Base-by-base conservation (phyloP, 1,140 invertebrate genomes). In the Stenopsyche tienmushanensis region DNA sequence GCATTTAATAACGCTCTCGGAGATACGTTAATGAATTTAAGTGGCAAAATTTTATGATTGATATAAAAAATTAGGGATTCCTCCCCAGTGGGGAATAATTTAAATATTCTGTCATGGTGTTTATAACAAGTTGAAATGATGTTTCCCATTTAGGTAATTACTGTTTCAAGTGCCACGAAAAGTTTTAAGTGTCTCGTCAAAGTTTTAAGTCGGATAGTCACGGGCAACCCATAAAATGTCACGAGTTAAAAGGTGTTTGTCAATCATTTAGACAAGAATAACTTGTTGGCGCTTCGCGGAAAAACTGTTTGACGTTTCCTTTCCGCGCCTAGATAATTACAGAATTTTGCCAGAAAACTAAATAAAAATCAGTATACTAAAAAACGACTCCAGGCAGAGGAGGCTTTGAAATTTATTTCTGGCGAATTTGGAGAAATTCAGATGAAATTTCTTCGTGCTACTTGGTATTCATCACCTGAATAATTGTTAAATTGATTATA, bases 131-230 rank as follows among this genome's bases (percentile, higher is more conserved):
- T 57, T 57, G 53, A 57, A 57, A 57, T 57, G 53, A 57, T 57
- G 53, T 57, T 57, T 57, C 53, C 53, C 53, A 57, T 57, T 57
- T 57, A 47, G 57, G 57, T 60, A 60, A 60, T 60, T 60, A 60
- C 57, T 44, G 57, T 47, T 60, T 47, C 57, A 60, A 60, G 57
- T 60, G 57, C 41, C 57, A 44, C 42, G 55, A 25, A 47, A 60
- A 60, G 42, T 60, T 60, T 60, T 60, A 60, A 60, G 57, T 60
- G 57, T 60, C 57, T 60, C 44, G 57, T 60, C 57, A 60, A 60
- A 60, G 42, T 60, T 60, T 60, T 60, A 60, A 60, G 57, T 60
- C 41, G 54, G 57, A 60, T 60, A 60, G 57, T 60, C 57, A 60
- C 57, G 57, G 57, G 13, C 57, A 26, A 60, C 57, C 57, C 42